Evolutionary conservation across 2,113 vertebrate genomes (phyloP), one percentile per base, ranked within the genome.

Genomic region (Apteryx owenii): DNA sequence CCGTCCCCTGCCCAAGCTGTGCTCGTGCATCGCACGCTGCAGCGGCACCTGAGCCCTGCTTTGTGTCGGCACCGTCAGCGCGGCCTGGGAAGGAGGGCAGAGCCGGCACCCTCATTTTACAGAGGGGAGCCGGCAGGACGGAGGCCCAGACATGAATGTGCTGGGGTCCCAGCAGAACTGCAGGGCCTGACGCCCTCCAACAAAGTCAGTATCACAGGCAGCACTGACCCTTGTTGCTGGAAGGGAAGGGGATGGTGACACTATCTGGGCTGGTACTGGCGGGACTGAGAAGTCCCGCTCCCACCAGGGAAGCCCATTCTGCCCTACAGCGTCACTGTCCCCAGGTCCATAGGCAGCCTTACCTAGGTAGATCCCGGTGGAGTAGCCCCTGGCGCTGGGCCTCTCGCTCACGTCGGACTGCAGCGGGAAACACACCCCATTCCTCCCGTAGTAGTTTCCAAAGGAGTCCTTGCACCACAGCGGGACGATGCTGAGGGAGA

Each of bases 341-440:
- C 23, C 0, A 7, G 7, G 31, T 44, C 22, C 56, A 3, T 0
- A 53, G 33, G 36, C 56, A 42, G 54, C 18, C 71, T 96, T 90
- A 98, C 97, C 98, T 53, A 98, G 95, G 85, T 98, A 98, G 81
- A 97, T 98, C 51, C 91, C 92, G 10, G 96, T 60, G 4, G 97
- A 98, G 66, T 96, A 98, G 48, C 84, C 87, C 12, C 81, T 82
- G 15, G 98, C 98, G 21, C 97, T 86, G 28, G 95, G 96, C 62
- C 53, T 97, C 86, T 98, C 97, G 0, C 89, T 92, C 53, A 76
- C 89, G 28, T 97, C 97, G 0, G 98, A 97, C 88, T 97, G 98
- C 70, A 98, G 97, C 1, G 97, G 98, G 88, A 98, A 98, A 76
- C 97, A 98, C 19, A 98, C 97, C 20, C 98, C 98, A 1, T 98